These are phyloP conservation scores for Tychaedon coryphoeus DNA, from an alignment of 2,113 vertebrate genomes.

Conservation along the genomic window DNA sequence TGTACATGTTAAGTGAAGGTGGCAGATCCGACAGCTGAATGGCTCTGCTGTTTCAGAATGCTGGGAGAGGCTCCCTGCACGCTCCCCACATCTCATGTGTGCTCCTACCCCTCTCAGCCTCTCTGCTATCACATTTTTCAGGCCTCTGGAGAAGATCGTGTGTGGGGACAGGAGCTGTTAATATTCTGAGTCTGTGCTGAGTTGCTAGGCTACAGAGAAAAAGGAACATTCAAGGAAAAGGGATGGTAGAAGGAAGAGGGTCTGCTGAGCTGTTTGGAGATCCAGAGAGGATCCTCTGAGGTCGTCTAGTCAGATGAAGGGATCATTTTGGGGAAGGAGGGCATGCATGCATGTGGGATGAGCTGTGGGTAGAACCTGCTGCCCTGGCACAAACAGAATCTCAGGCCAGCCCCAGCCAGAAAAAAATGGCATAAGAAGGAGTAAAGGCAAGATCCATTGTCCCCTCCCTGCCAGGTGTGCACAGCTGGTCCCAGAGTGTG, in stretches of 20 bases:
- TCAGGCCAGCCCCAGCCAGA: not conserved
- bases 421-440: not conserved
- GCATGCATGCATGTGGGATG: not conserved
- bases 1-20: conserved; percentile 43
- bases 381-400: not conserved
- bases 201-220: conserved; percentile 69
- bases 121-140: conserved; percentile 21
- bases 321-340: not conserved
- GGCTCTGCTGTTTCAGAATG: conserved; percentile 14
- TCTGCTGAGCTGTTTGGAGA: conserved; percentile 41
- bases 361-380: not conserved
- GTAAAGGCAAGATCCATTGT: not conserved
- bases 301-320: not conserved
- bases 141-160: conserved; percentile 48
- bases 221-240: conserved; percentile 65
- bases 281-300: not conserved
- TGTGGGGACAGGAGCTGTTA: conserved; percentile 57
- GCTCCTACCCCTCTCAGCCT: not conserved
- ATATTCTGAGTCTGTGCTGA: conserved; percentile 59
- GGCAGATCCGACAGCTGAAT: conserved; percentile 34
- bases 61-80: not conserved
- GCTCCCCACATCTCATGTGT: not conserved
- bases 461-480: not conserved
- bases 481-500: not conserved
- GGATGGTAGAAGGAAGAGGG: conserved; percentile 34